phyloP scores from a whole-genome alignment of 2,888 invertebrate genomes.

The Nymphalis urticae region DNA sequence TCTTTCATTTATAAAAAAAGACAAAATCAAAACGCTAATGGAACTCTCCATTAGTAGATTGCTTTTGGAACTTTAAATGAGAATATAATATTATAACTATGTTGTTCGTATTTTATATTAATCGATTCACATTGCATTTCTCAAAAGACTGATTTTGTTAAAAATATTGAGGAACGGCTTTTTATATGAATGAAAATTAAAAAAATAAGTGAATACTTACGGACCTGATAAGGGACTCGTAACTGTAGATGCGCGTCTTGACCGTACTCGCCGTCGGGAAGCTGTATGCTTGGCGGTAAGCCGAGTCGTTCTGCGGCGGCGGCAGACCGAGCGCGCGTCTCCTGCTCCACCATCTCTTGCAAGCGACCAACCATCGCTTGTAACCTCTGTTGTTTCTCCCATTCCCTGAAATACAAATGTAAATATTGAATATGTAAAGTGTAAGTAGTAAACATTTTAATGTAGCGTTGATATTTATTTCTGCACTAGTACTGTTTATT shows the following conservation, averaged over 20 bases:
- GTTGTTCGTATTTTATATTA: no score
- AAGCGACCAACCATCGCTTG: conserved; percentile 81
- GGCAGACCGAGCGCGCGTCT: conserved; percentile 75
- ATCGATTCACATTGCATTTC: no score
- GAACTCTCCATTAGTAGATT: no score
- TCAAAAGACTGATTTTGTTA: no score
- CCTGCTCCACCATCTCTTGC: conserved; percentile 79
- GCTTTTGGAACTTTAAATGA: no score
- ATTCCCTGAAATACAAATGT: conserved; percentile 78
- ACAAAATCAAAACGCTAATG: no score
- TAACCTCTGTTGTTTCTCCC: conserved; percentile 82
- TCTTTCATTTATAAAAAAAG: no score
- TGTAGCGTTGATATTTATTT: no score
- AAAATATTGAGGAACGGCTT: background rate
- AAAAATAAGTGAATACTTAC: conserved; percentile 44
- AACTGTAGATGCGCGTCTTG: conserved; percentile 83
- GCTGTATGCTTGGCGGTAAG: conserved; percentile 84
- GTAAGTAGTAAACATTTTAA: no score
- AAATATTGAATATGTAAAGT: no score
- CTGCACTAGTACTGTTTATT: no score
- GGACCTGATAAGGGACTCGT: conserved; percentile 84
- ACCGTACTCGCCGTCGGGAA: conserved; percentile 85
- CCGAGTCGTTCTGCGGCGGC: conserved; percentile 77
- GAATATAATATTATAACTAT: no score
- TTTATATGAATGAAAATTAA: background rate